A percentile compares a stretch with the other conserved stretches of the same genome.
Evolutionary conservation across 2,888 invertebrate genomes (phyloP).

Genomic region (Agrotis exclamationis): DNA sequence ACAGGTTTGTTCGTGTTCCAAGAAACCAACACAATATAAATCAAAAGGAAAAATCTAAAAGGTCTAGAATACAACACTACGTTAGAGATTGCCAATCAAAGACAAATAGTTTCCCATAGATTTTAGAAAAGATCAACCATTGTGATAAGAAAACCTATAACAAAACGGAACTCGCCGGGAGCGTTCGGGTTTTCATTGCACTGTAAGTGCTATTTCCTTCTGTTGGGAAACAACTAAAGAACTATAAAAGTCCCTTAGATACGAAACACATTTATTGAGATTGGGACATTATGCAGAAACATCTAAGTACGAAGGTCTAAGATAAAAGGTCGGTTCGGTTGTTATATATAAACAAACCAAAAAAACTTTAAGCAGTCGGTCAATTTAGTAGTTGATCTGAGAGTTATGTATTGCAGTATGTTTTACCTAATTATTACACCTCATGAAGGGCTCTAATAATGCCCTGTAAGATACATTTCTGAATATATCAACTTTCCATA

Average conservation of each 20-base stretch:
- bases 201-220: conserved; percentile 53
- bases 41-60: not conserved
- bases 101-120: conserved; percentile 48
- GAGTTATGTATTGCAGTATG: not conserved
- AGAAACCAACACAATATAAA: not conserved
- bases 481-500: not conserved
- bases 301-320: conserved; percentile 10
- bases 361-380: not conserved
- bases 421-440: not conserved
- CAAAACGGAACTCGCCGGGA: conserved; percentile 46
- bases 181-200: conserved; percentile 51
- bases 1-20: not conserved
- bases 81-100: conserved; percentile 31
- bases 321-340: conserved; percentile 1
- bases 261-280: conserved; percentile 56
- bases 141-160: conserved; percentile 51
- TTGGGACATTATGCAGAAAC: conserved; percentile 44
- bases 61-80: not conserved
- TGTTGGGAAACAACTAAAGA: conserved; percentile 56
- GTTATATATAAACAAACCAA: not conserved
- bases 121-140: conserved; percentile 56
- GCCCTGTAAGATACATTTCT: not conserved
- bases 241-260: conserved; percentile 57
- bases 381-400: not conserved
- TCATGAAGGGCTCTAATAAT: not conserved